phyloP scores from a whole-genome alignment of 2,113 vertebrate species.

The Stegastes partitus region DNA sequence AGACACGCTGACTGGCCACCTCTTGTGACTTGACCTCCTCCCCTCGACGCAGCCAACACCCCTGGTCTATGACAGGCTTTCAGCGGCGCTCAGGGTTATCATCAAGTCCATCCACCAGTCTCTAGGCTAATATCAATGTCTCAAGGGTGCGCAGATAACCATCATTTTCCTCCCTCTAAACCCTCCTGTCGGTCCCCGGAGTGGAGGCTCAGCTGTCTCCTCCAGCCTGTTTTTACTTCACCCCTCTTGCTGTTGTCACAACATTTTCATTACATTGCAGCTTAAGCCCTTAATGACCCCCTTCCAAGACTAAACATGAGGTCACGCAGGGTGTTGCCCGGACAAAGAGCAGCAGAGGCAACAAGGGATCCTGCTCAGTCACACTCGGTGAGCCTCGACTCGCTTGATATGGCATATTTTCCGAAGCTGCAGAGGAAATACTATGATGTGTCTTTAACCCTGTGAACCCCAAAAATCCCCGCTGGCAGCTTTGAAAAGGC shows the following conservation, averaged over 20 bases:
- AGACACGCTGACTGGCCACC: conserved; percentile 5
- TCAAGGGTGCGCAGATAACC: conserved; percentile 77
- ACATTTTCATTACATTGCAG: conserved; percentile 82
- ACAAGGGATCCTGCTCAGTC: conserved; percentile 30
- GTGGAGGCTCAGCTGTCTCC: conserved; percentile 73
- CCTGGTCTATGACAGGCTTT: conserved; percentile 60
- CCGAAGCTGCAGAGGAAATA: not conserved
- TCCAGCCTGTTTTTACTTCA: conserved; percentile 76
- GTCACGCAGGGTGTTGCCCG: conserved; percentile 72
- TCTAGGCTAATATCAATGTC: conserved; percentile 78
- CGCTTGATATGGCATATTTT: not conserved
- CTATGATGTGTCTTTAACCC: not conserved
- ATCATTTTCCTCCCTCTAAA: conserved; percentile 73
- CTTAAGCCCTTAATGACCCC: conserved; percentile 76
- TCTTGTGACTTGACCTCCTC: conserved; percentile 25
- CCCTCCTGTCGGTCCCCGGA: conserved; percentile 58
- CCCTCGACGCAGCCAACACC: conserved; percentile 31
- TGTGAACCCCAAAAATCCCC: no score
- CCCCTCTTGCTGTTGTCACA: conserved; percentile 75
- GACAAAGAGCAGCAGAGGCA: conserved; percentile 44
- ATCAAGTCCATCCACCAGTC: conserved; percentile 75
- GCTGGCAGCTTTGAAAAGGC: no score
- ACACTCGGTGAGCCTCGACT: not conserved
- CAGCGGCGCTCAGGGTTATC: conserved; percentile 65
- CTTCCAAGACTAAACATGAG: conserved; percentile 76